These are phyloP conservation scores for Champsocephalus gunnari DNA, from an alignment of 2,797 vertebrate species.

Conservation along the genomic window DNA sequence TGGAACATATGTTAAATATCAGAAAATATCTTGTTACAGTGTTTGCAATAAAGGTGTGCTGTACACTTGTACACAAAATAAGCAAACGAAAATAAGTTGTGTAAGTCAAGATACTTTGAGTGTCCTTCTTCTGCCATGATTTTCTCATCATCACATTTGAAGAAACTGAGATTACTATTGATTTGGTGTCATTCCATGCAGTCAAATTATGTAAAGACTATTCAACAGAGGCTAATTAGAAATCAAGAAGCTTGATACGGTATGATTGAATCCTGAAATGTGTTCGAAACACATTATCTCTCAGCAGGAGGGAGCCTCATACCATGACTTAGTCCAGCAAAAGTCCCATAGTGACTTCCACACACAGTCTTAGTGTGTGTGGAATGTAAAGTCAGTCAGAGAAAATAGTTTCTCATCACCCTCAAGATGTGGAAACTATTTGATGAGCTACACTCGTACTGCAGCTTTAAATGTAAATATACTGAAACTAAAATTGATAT, in stretches of 20 bases:
- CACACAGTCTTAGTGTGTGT: conserved; percentile 9
- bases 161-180: conserved; percentile 16
- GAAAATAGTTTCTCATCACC: neutral
- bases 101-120: neutral
- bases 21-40: neutral
- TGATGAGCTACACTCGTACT: neutral
- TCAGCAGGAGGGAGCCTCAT: conserved; percentile 4
- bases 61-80: no score
- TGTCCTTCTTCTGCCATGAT: neutral
- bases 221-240: conserved; percentile 30
- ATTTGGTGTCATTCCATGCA: conserved; percentile 20
- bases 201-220: conserved; percentile 19
- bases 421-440: conserved; percentile 23
- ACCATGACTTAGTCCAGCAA: conserved; percentile 1
- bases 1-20: conserved; percentile 23
- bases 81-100: neutral
- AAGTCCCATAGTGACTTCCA: neutral
- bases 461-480: conserved; percentile 18
- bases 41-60: no score
- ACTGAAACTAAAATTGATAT: neutral
- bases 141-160: conserved; percentile 2
- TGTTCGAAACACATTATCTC: conserved; percentile 25
- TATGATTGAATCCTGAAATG: conserved; percentile 20
- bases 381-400: neutral
- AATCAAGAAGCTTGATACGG: conserved; percentile 4